Evolutionary conservation across 2,888 invertebrate genomes (phyloP).

Genomic region (Abrostola tripartita): DNA sequence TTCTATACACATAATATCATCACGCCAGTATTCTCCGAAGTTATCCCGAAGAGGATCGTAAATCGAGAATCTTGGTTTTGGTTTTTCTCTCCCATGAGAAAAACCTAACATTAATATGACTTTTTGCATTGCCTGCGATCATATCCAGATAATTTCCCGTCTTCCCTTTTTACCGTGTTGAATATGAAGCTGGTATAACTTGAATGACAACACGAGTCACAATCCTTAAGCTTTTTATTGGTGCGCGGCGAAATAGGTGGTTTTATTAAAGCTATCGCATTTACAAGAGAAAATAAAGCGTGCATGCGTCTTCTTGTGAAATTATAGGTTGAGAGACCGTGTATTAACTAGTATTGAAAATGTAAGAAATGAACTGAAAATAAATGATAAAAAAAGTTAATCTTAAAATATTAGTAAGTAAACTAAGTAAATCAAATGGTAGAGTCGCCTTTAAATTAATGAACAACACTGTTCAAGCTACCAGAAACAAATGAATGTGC

Average conservation of each 20-base stretch:
- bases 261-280: conserved; percentile 40
- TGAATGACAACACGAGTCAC: conserved; percentile 44
- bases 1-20: too few relatives aligned
- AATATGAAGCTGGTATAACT: conserved; percentile 46
- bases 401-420: too few relatives aligned
- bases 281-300: conserved; percentile 46
- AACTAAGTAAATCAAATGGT: too few relatives aligned
- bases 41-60: background rate
- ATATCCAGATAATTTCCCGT: conserved; percentile 55
- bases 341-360: too few relatives aligned
- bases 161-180: conserved; percentile 41
- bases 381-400: too few relatives aligned
- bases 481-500: conserved; percentile 1
- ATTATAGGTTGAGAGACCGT: background rate
- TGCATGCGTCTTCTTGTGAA: conserved; percentile 25
- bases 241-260: conserved; percentile 32
- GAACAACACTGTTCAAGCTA: background rate
- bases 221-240: conserved; percentile 39
- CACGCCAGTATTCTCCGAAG: background rate
- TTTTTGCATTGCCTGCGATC: conserved; percentile 41
- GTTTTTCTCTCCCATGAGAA: conserved; percentile 32
- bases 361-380: too few relatives aligned
- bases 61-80: conserved; percentile 4
- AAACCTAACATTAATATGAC: conserved; percentile 32
- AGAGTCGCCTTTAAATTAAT: background rate